Percentiles rank a stretch among this genome's conserved stretches.
Conservation (phyloP, 53 echinoderm and acorn worm genomes). For the Stichopus horrens region DNA sequence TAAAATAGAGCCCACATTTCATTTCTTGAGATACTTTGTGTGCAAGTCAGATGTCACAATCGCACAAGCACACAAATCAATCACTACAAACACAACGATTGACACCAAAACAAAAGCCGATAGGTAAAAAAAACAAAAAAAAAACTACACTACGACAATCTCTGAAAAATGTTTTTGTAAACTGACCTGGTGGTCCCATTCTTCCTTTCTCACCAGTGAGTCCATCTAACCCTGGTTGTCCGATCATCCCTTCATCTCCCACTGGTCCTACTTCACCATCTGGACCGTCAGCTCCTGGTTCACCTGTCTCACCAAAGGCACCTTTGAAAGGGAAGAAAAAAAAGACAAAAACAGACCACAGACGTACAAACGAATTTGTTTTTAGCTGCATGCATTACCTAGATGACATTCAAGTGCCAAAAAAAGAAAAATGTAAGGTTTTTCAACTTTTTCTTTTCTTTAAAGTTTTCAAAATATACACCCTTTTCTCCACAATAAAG, state of each 20-base stretch:
- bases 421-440: too few relatives aligned
- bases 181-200: not conserved
- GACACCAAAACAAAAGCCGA: too few relatives aligned
- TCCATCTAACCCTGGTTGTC: constrained; percentile 24
- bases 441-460: too few relatives aligned
- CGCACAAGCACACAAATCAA: too few relatives aligned
- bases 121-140: too few relatives aligned
- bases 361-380: not conserved
- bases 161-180: not conserved
- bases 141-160: too few relatives aligned
- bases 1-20: too few relatives aligned
- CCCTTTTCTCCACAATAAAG: too few relatives aligned
- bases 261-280: constrained; percentile 24
- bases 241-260: constrained; percentile 36
- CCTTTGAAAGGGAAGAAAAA: constrained; percentile 4
- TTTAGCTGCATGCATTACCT: not conserved
- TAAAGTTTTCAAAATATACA: too few relatives aligned
- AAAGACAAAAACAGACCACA: not conserved
- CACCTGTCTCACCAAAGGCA: constrained; percentile 11
- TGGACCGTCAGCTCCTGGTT: not conserved
- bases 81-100: too few relatives aligned
- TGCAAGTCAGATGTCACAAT: too few relatives aligned
- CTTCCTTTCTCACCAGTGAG: constrained; percentile 41
- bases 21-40: too few relatives aligned
- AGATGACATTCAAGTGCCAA: not conserved